Conservation (phyloP, 2,888 invertebrate species). For the Oxyteleia sp. region DNA sequence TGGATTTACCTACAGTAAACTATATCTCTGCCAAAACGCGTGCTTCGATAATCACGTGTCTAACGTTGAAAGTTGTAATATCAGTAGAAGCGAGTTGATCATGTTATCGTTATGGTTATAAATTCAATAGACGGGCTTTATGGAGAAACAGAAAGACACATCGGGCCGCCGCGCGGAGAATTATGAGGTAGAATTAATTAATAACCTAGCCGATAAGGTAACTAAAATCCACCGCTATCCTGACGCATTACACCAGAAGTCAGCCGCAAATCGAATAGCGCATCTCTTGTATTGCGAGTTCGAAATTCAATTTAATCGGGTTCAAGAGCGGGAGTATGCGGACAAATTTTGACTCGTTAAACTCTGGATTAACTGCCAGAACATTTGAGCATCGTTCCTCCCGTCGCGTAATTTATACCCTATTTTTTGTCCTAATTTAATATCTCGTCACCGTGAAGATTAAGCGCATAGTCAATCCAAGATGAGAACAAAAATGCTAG, state of each 20-base stretch:
- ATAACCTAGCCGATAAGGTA: constrained; percentile 75
- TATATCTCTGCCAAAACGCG: background rate
- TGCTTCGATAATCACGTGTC: constrained; percentile 40
- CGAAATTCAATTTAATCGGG: constrained; percentile 77
- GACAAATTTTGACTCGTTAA: constrained; percentile 80
- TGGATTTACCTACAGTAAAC: constrained; percentile 2
- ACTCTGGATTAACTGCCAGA: constrained; percentile 73
- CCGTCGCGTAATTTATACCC: constrained; percentile 77
- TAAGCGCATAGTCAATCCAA: constrained; percentile 5
- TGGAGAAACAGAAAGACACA: constrained; percentile 64
- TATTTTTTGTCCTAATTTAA: constrained; percentile 71
- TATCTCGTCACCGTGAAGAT: constrained; percentile 29
- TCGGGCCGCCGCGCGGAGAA: constrained; percentile 41
- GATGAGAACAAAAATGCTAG: too few species aligned
- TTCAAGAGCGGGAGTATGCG: constrained; percentile 52
- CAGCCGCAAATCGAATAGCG: constrained; percentile 59
- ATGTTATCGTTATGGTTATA: constrained; percentile 59
- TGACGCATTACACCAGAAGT: constrained; percentile 70
- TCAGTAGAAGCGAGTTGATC: constrained; percentile 44
- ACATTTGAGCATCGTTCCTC: constrained; percentile 59
- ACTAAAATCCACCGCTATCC: constrained; percentile 71
- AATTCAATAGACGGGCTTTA: constrained; percentile 58
- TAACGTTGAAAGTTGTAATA: constrained; percentile 55
- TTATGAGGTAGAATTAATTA: constrained; percentile 77
- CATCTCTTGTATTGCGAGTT: constrained; percentile 65